Conservation (phyloP, 2,888 invertebrate genomes). For the Fragum whitleyi region DNA sequence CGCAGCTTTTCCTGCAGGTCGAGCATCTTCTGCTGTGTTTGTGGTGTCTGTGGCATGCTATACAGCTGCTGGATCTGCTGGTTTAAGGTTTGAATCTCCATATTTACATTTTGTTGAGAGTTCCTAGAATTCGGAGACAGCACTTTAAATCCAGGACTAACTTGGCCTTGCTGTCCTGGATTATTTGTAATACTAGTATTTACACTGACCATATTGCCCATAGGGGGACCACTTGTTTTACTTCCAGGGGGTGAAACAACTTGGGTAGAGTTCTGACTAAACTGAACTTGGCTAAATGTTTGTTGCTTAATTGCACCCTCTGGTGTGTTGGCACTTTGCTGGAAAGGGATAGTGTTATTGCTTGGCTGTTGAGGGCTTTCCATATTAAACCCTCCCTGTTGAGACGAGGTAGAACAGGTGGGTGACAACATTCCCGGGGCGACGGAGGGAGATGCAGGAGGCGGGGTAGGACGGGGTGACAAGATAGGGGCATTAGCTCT, state of each 20-base stretch:
- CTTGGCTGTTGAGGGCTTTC: conserved; percentile 49
- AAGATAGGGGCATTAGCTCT: conserved; percentile 71
- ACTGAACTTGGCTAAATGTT: conserved; percentile 20
- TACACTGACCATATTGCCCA: conserved; percentile 14
- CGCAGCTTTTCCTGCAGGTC: conserved; percentile 81
- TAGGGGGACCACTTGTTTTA: not conserved
- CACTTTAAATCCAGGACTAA: conserved; percentile 50
- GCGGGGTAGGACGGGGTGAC: conserved; percentile 75
- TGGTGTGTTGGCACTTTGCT: conserved; percentile 32
- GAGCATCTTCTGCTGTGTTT: conserved; percentile 81
- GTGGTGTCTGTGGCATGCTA: conserved; percentile 80
- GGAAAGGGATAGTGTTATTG: conserved; percentile 43
- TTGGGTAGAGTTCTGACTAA: conserved; percentile 3
- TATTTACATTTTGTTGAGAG: conserved; percentile 63
- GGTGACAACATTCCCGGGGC: conserved; percentile 63
- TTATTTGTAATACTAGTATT: conserved; percentile 30
- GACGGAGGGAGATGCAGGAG: conserved; percentile 66
- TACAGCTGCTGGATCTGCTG: conserved; percentile 81
- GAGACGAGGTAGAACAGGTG: conserved; percentile 74
- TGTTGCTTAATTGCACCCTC: conserved; percentile 16
- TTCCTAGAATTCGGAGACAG: conserved; percentile 47
- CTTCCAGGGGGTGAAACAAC: conserved; percentile 5
- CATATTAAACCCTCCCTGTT: conserved; percentile 60
- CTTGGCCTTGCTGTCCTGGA: conserved; percentile 21
- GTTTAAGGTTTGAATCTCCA: conserved; percentile 78